Percentiles rank a stretch among this genome's conserved stretches.
phyloP scores from a whole-genome alignment of 23 tunicate genomes.

The Trididemnum nubilum region DNA sequence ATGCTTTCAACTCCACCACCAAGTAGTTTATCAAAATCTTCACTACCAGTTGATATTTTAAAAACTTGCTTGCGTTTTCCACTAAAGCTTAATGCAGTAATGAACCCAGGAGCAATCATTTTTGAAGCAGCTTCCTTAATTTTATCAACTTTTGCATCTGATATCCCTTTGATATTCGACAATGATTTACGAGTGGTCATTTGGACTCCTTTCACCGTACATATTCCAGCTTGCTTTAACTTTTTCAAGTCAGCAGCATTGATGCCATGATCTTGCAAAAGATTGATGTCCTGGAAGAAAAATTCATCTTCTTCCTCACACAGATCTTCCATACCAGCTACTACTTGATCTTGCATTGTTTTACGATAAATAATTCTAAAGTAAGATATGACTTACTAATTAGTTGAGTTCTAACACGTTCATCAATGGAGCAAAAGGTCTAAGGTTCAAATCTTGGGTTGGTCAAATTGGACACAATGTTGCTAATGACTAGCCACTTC shows the following conservation, averaged over 20 bases:
- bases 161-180: slow-evolving; percentile 92
- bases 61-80: slow-evolving; percentile 83
- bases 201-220: slow-evolving; percentile 95
- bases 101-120: slow-evolving; percentile 79
- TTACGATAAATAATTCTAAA: too few species aligned
- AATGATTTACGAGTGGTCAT: slow-evolving; percentile 90
- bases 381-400: not conserved
- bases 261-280: slow-evolving; percentile 87
- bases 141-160: slow-evolving; percentile 98
- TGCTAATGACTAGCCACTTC: too few species aligned
- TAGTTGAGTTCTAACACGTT: too few species aligned
- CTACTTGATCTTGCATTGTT: slow-evolving; percentile 66
- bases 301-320: slow-evolving; percentile 66
- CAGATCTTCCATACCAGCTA: slow-evolving; percentile 27
- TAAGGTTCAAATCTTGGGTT: too few species aligned
- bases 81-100: slow-evolving; percentile 83
- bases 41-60: slow-evolving; percentile 85
- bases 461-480: too few species aligned
- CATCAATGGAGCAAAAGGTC: too few species aligned
- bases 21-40: slow-evolving; percentile 86
- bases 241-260: slow-evolving; percentile 95
- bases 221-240: slow-evolving; percentile 85
- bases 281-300: slow-evolving; percentile 73
- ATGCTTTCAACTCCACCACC: slow-evolving; percentile 99
- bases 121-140: slow-evolving; percentile 94